Evolutionary conservation across 2,113 vertebrate species (phyloP), one percentile per base, ranked within the genome.

Genomic region (Centropus unirufus): DNA sequence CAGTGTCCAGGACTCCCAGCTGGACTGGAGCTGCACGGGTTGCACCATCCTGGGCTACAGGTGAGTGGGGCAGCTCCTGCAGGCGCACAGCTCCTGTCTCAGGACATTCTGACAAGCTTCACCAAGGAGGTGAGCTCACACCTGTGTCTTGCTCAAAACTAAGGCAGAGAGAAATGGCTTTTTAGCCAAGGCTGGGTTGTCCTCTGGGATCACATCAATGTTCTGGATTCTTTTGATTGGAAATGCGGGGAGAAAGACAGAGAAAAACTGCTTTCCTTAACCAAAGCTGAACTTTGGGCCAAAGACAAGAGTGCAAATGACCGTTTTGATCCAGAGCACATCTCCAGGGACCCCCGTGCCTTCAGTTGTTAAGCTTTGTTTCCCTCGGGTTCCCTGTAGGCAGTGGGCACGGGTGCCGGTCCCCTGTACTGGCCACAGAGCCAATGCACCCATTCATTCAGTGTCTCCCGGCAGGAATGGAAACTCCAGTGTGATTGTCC

Each of bases 31-130:
- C 91, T 99, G 98, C 40, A 72, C 96, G 4, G 97, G 97, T 54
- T 98, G 98, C 95, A 97, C 96, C 9, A 96, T 99, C 76, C 96
- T 99, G 74, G 96, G 98, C 44, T 99, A 98, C 96, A 98, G 99
- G 99, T 99, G 94, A 97, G 98, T 87, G 11, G 10, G 34, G 21
- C 55, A 68, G 55, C 44, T 32, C 8, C 52, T 13, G 46, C 83
- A 44, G 34, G 4, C 5, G 9, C 19, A 55, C 39, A 59, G 34
- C 23, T 52, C 40, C 0, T 13, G 11, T 22, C n/a, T 40, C 51
- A 34, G 42, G 34, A 23, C 11, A 13, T 44, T 46, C 49, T 68
- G 74, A 39, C 8, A 30, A 68, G 26, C 52, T 51, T 29, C 61
- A 74, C 7, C 64, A 16, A 13, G 21, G 69, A 44, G 36, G 24